Conservation (phyloP, 2,113 vertebrate species). For the Grallaria varia region DNA sequence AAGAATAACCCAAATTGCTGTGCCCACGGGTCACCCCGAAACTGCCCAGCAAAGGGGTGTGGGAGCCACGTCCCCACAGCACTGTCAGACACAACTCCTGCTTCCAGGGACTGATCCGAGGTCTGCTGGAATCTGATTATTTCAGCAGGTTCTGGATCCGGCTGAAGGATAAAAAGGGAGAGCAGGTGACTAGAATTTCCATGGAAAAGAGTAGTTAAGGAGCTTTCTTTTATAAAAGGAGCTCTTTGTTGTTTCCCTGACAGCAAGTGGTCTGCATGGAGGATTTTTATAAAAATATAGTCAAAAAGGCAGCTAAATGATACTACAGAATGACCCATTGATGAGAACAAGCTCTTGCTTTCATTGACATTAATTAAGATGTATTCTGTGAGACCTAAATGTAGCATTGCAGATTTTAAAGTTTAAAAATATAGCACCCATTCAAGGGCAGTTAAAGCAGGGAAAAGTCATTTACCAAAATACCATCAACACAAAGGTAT, state of each 20-base stretch:
- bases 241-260: background rate
- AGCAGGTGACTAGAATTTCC: background rate
- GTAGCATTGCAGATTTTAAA: background rate
- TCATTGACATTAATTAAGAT: background rate
- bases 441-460: background rate
- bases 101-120: background rate
- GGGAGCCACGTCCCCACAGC: background rate
- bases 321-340: background rate
- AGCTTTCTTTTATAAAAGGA: background rate
- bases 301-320: background rate
- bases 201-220: background rate
- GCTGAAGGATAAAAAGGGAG: background rate
- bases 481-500: background rate
- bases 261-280: background rate
- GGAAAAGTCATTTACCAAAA: background rate
- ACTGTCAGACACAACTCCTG: background rate
- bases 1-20: background rate
- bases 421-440: background rate
- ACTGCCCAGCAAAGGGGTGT: background rate
- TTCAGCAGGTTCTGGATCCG: background rate
- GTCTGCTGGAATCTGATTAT: background rate
- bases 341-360: conserved; percentile 15
- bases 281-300: conserved; percentile 12
- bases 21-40: background rate
- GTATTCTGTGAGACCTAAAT: background rate